phyloP scores from a whole-genome alignment of 2,888 invertebrate genomes.

The Idaea dimidiata region DNA sequence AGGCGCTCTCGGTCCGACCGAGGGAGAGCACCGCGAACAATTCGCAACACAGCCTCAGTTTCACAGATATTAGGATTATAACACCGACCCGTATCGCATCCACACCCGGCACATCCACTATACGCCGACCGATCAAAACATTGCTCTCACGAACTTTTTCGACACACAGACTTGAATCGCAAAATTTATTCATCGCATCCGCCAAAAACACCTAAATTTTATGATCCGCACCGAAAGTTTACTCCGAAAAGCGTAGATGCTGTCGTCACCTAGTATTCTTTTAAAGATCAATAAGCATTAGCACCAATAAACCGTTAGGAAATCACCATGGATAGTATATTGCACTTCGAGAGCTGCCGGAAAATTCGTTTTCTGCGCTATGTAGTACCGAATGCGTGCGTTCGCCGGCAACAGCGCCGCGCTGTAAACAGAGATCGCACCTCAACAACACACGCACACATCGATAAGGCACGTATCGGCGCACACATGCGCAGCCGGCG shows the following conservation, averaged over 20 bases:
- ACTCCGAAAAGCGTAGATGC: conserved; percentile 39
- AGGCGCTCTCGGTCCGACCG: conserved; percentile 34
- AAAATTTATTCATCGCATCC: conserved; percentile 81
- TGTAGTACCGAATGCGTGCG: conserved; percentile 83
- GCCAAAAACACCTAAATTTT: conserved; percentile 73
- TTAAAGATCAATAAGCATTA: conserved; percentile 59
- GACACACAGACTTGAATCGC: conserved; percentile 77
- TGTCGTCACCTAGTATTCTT: conserved; percentile 51
- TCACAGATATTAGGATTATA: conserved; percentile 53
- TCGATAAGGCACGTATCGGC: conserved; percentile 41
- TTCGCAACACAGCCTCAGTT: conserved; percentile 48
- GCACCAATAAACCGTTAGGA: conserved; percentile 64
- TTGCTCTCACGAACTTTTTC: conserved; percentile 75
- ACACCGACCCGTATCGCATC: conserved; percentile 56
- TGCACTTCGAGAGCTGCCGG: conserved; percentile 62
- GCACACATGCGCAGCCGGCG: conserved; percentile 44
- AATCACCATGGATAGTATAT: conserved; percentile 65
- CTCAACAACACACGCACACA: conserved; percentile 73
- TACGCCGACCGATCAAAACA: conserved; percentile 74
- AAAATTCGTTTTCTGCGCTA: conserved; percentile 64
- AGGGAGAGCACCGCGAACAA: conserved; percentile 36
- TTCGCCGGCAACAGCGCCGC: conserved; percentile 76
- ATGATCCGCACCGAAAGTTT: conserved; percentile 66
- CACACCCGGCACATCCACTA: conserved; percentile 70
- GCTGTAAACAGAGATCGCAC: conserved; percentile 78